Conservation (phyloP, 2,113 vertebrate species). For the Euleptes europaea region DNA sequence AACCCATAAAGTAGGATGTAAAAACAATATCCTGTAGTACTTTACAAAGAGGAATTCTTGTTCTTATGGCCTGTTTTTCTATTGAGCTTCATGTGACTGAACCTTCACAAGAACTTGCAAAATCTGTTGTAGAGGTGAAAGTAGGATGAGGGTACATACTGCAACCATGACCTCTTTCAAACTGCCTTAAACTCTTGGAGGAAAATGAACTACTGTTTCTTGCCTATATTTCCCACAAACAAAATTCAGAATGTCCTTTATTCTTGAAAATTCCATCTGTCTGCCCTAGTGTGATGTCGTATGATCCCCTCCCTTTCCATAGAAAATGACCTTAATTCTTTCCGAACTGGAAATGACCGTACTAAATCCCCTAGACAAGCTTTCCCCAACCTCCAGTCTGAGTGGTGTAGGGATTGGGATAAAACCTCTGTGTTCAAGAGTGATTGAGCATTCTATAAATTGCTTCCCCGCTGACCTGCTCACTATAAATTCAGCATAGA, state of each 20-base stretch:
- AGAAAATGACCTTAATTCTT: conserved; percentile 23
- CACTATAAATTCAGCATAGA: background rate
- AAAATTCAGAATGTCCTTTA: background rate
- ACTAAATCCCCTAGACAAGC: background rate
- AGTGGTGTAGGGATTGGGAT: background rate
- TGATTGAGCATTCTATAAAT: background rate
- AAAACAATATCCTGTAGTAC: background rate
- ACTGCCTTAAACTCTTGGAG: background rate
- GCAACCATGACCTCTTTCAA: background rate
- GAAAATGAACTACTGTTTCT: background rate
- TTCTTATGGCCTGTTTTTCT: background rate
- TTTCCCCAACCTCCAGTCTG: background rate
- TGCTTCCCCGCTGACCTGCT: background rate
- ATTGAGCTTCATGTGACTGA: background rate
- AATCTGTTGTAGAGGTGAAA: no score
- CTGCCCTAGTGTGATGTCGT: background rate
- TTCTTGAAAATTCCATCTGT: conserved; percentile 20
- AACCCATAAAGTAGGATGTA: background rate
- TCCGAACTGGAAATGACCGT: background rate
- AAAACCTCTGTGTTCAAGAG: background rate
- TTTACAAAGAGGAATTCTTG: background rate
- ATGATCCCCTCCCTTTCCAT: background rate
- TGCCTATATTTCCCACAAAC: background rate
- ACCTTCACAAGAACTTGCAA: no score
- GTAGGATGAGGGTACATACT: background rate